Conservation (phyloP, 1,140 invertebrate genomes). For the Holotrichia oblita region DNA sequence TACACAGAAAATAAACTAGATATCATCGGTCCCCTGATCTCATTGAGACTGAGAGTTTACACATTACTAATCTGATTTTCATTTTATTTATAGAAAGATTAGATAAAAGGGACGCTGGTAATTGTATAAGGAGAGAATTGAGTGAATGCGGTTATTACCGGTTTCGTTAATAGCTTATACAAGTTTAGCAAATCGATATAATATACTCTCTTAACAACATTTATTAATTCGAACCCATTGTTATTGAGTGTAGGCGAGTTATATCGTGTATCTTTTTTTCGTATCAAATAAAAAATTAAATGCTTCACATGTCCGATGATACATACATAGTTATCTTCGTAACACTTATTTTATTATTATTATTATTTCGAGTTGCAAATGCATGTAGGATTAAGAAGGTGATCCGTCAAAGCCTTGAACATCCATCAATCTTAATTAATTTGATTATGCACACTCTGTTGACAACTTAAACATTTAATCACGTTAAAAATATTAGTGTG, state of each 20-base stretch:
- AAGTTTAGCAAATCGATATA: not conserved
- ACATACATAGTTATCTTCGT: too few species aligned
- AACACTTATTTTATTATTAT: too few species aligned
- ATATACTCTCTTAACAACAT: not conserved
- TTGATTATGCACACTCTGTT: too few species aligned
- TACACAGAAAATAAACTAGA: too few species aligned
- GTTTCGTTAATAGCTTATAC: not conserved
- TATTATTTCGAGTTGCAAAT: too few species aligned
- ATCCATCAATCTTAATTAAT: too few species aligned
- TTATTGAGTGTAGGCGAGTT: not conserved
- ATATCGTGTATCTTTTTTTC: not conserved
- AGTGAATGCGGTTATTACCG: not conserved
- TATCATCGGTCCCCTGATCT: too few species aligned
- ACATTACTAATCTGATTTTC: not conserved
- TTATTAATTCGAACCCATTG: constrained; percentile 3
- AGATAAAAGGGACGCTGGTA: not conserved
- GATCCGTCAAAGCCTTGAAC: too few species aligned
- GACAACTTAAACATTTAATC: too few species aligned
- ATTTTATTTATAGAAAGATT: constrained; percentile 10
- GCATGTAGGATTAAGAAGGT: too few species aligned
- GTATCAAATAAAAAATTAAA: not conserved
- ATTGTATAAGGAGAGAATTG: constrained; percentile 11
- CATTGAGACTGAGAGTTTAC: not conserved
- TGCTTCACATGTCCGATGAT: too few species aligned
- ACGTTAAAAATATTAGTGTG: too few species aligned